These are phyloP conservation scores for Phalacrocorax aristotelis DNA, from an alignment of 2,113 vertebrate genomes.

Conservation along the genomic window DNA sequence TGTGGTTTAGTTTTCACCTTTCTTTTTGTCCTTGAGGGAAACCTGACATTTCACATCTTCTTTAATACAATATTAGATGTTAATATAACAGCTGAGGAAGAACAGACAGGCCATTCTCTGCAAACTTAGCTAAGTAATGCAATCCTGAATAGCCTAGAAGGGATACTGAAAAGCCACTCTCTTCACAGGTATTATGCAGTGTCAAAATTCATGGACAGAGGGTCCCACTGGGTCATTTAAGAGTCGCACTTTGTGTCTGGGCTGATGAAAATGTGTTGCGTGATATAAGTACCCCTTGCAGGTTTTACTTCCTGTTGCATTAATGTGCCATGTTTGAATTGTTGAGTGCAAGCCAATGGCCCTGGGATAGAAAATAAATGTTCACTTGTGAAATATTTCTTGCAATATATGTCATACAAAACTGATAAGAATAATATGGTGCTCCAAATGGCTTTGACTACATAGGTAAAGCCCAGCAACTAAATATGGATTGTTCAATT, in stretches of 20 bases:
- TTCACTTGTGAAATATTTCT: background rate
- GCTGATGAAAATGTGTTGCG: background rate
- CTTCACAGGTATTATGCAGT: background rate
- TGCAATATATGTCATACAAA: background rate
- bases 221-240: background rate
- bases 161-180: background rate
- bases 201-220: background rate
- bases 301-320: background rate
- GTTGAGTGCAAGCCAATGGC: background rate
- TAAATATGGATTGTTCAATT: background rate
- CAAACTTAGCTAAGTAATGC: background rate
- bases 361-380: background rate
- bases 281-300: accelerated
- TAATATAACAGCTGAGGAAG: background rate
- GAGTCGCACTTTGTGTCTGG: background rate
- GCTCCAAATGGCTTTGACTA: background rate
- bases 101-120: background rate
- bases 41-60: background rate
- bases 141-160: background rate
- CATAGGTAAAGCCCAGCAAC: background rate
- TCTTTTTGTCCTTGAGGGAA: background rate
- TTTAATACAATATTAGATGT: background rate
- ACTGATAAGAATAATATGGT: background rate
- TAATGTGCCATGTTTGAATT: accelerated
- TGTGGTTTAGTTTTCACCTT: background rate